Base-by-base conservation (phyloP, 2,113 vertebrate species). In the Seriola dumerili region DNA sequence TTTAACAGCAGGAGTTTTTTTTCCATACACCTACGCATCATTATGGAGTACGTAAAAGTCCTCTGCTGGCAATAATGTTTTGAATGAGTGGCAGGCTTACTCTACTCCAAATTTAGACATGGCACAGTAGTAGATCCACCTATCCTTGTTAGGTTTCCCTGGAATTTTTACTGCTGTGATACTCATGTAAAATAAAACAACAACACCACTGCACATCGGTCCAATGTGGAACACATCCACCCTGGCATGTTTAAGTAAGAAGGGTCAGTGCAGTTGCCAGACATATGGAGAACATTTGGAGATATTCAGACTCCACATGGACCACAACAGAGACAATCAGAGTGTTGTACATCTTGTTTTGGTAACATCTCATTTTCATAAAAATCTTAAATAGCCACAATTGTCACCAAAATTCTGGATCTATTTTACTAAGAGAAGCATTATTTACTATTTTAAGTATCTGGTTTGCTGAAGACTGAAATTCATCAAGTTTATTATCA, bases 271-370 rank as follows among this genome's bases (percentile, higher is more conserved):
- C 64, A 79, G 75, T 58, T 90, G 90, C 89, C 90, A 93, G 85
- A 91, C 92, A 94, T 94, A 87, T 94, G 92, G 93, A 87, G 90
- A 89, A 48, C 84, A 94, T 95, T 93, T 94, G 66, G 75, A 90
- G 77, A 85, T 79, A 46, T 90, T 88, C 85, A 81, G 81, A 83
- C 86, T 91, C 86, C n/a, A 58, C 79, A 76, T 38, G 44, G 29
- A 83, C 92, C 90, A 90, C 85, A 92, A 84, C 80, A 93, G 81
- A 93, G 75, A 62, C 50, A 67, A 36, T 68, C 72, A 34, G 64
- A 88, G 87, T 81, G 82, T 85, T 88, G 79, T 89, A 89, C 84
- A 90, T 91, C 69, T 90, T 91, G 90, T 84, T 91, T 91, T 86
- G 72, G 76, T 89, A 90, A 93, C 83, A 75, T 86, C 84, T 77